Evolutionary conservation across 2,113 vertebrate genomes (phyloP), one percentile per base, ranked within the genome.

Genomic region (pig (Sus scrofa)): DNA sequence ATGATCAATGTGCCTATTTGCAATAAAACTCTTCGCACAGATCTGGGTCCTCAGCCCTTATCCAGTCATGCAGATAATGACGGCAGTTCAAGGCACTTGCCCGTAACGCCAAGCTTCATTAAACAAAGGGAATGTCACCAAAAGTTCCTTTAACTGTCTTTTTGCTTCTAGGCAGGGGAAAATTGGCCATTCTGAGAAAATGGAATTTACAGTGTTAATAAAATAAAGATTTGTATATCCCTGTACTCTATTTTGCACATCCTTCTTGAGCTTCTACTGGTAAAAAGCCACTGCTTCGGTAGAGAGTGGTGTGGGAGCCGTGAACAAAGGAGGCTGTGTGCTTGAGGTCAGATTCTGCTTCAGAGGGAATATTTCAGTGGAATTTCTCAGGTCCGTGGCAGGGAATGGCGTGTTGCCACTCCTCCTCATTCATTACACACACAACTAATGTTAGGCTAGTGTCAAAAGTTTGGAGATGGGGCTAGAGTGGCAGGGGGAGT

Each of bases 51-150:
- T 98, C 98, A 89, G 98, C 98, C 98, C 97, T 98, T 98, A 97
- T 96, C 98, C 97, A 93, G 97, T 99, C 99, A 99, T 98, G 98
- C 99, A 98, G 98, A 99, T 99, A 99, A 99, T 99, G 99, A 99
- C 97, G 20, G 98, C 98, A 98, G 97, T 98, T 98, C 95, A 96
- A 98, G 98, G 98, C 98, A 98, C 98, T 99, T 99, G 98, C 98
- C 98, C 98, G 82, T 98, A 98, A 98, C 98, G 98, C 98, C 98
- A 98, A 98, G 99, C 98, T 98, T 99, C 98, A 98, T 99, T 99
- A 99, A 98, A 98, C 98, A 98, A 96, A 97, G 98, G 97, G 98
- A 98, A 98, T 99, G 98, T 99, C 98, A 99, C 98, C 97, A 32
- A 98, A 98, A 98, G 98, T 98, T 98, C 97, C 98, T 99, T 98